phyloP scores from a whole-genome alignment of 2,797 vertebrate genomes.

The Thunnus albacares region DNA sequence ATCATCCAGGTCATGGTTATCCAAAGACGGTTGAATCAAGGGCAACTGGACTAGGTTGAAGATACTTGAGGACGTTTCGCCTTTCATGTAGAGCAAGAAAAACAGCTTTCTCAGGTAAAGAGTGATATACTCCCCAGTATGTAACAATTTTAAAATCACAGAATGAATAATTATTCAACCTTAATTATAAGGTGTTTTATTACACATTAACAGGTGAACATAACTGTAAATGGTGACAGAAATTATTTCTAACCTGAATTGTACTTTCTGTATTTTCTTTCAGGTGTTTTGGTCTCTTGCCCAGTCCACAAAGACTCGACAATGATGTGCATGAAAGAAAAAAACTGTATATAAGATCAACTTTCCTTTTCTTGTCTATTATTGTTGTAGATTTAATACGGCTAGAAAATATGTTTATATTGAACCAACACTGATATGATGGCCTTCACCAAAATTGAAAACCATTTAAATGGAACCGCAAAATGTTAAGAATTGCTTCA shows the following conservation, averaged over 20 bases:
- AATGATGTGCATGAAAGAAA: neutral
- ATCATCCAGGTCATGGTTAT: no score
- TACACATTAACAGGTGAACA: no score
- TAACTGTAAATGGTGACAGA: no score
- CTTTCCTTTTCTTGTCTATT: neutral
- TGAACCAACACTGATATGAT: neutral
- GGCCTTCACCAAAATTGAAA: conserved; percentile 1
- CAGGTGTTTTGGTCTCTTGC: neutral
- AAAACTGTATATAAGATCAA: neutral
- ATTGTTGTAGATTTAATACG: neutral
- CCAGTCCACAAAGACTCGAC: neutral
- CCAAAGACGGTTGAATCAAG: no score
- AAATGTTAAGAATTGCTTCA: neutral
- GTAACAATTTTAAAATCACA: neutral
- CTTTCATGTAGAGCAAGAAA: no score
- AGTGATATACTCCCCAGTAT: neutral
- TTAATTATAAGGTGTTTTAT: neutral
- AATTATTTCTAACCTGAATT: no score
- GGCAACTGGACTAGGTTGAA: no score
- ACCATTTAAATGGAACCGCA: neutral
- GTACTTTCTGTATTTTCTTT: neutral
- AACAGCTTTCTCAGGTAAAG: neutral
- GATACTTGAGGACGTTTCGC: no score
- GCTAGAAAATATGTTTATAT: neutral
- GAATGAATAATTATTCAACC: neutral